Base-by-base conservation (phyloP, 2,797 vertebrate species). In the Coracias cyanogaster region DNA sequence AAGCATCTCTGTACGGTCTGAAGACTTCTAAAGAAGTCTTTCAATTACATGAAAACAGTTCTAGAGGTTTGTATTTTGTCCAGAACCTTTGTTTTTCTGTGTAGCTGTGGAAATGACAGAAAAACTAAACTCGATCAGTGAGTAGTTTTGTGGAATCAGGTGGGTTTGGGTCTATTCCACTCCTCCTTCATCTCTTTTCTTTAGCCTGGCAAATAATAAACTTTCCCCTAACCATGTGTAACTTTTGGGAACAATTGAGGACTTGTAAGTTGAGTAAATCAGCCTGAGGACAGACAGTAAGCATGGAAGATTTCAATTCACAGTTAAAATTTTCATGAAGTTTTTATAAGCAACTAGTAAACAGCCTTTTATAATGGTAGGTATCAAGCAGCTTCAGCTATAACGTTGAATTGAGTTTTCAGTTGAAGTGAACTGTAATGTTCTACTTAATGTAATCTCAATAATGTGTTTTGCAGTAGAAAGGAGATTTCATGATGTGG, bases 391-490 rank as follows among this genome's bases (percentile, higher is more conserved):
- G 43, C 70, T 92, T 89, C 87, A 72, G 1, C 57, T 74, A 8
- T 74, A 89, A 43, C 16, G 13, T 11, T 83, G 74, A 77, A 60
- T 62, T 87, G 52, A 85, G 66, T 41, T 46, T 79, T 94, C 71
- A 54, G 81, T 39, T 92, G 58, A 71, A 90, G 35, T 62, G 67
- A 88, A 92, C 35, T 72, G 58, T 83, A 76, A 62, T 91, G 73
- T 81, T 91, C 69, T 72, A 74, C 49, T 92, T 91, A 90, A 73
- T 58, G 33, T 69, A 86, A 90, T 93, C 85, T 91, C 89, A 89
- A 5, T 94, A 82, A 94, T 66, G 66, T 82, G 66, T 96, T 96
- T 93, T 96, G 55, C 76, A 83, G 66, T 62, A 77, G 61, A 78
- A 91, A 76, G 67, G 48, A 76, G 57, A 52, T 37, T 43, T 89